Conservation (phyloP, 2,888 invertebrate species). For the Macrophya annulata region DNA sequence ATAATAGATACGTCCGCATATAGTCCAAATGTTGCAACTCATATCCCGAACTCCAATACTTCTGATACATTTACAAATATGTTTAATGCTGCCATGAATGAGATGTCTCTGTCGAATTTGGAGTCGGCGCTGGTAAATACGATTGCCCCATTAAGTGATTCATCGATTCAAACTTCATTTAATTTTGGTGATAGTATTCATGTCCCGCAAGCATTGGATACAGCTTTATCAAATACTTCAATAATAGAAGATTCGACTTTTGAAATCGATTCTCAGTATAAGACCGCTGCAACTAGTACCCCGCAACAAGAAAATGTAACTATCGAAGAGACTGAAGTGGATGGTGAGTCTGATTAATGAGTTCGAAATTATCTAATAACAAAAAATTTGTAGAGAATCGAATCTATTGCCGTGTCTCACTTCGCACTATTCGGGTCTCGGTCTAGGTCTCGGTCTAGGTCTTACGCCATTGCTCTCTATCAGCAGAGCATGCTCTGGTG, state of each 20-base stretch:
- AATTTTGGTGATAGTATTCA: background rate
- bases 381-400: background rate
- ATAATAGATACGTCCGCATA: background rate
- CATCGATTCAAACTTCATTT: background rate
- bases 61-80: background rate
- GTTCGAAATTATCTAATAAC: background rate
- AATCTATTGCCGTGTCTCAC: no score
- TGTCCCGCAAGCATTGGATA: background rate
- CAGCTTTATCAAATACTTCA: background rate
- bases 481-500: no score
- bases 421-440: no score
- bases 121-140: background rate
- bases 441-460: no score
- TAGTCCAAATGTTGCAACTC: background rate
- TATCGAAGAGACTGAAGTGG: background rate
- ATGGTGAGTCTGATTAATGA: background rate
- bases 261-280: slow-evolving; percentile 2
- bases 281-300: background rate
- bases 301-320: background rate
- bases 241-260: background rate
- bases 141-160: background rate
- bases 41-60: background rate
- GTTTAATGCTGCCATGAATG: background rate
- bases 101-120: background rate
- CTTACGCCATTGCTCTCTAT: no score